Evolutionary conservation across 2,113 vertebrate genomes (phyloP), one percentile per base, ranked within the genome.

Genomic region (Sylvia atricapilla): DNA sequence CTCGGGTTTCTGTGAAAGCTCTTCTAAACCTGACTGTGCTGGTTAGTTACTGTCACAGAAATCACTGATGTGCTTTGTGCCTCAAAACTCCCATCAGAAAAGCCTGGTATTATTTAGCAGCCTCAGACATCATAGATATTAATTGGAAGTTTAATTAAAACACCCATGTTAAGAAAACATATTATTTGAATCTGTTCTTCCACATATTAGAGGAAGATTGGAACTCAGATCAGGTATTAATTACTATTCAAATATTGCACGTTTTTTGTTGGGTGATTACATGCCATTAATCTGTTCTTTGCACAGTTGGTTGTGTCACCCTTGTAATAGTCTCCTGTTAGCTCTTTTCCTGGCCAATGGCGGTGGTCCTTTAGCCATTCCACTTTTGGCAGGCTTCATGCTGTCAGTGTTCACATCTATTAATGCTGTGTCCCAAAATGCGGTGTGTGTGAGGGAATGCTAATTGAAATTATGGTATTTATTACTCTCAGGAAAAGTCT

Each of bases 31-130:
- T 75, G 66, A 15, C 52, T 84, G n/a, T 56, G 27, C 35, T 68
- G 59, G 28, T 69, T 60, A 46, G 22, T 39, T 55, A 21, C 41
- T 66, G 21, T n/a, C 33, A n/a, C 18, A 44, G 47, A 86, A 66
- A 37, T 50, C 22, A 15, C 14, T 68, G 31, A 0, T 0, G 1
- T 52, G 49, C 63, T n/a, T 41, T 84, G 12, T 76, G 53, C 76
- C 37, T 86, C 50, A 35, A 9, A 81, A 68, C 52, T 84, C 50
- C 22, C 47, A 27, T 53, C 58, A 90, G 44, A 20, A 78, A 66
- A 78, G 33, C 30, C 10, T 76, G 27, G 2, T 91, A 7, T 44
- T 50, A 33, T 67, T 77, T 63, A 66, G 11, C 44, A 95, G 27
- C 64, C 25, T 89, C 37, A 89, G 28, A 70, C 15, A 41, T 39